These are phyloP conservation scores for Trissonchulus latispiculum DNA, from an alignment of 2,888 invertebrate genomes.

Conservation along the genomic window DNA sequence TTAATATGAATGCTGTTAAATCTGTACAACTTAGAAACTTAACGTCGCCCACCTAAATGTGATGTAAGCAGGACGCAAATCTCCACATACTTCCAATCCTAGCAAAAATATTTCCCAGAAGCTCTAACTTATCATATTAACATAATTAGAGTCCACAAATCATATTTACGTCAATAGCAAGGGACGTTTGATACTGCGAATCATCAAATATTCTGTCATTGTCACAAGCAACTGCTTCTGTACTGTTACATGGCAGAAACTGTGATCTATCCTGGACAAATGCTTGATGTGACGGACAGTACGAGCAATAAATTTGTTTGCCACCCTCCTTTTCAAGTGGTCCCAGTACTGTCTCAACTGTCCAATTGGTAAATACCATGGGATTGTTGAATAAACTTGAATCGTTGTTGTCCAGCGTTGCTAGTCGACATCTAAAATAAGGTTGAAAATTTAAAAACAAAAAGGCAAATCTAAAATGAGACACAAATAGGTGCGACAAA, in stretches of 20 bases:
- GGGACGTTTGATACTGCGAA: background rate
- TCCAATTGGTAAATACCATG: background rate
- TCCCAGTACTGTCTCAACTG: background rate
- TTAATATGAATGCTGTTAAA: too few species aligned
- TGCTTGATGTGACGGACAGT: background rate
- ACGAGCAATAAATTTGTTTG: conserved; percentile 5
- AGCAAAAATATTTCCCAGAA: too few species aligned
- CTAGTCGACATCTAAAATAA: background rate
- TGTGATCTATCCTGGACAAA: background rate
- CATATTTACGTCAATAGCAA: background rate
- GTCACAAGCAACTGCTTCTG: background rate
- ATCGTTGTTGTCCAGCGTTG: background rate
- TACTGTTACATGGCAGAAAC: background rate
- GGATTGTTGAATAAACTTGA: background rate
- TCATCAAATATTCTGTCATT: background rate
- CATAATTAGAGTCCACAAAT: too few species aligned
- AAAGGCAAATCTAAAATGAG: too few species aligned
- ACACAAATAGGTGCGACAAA: too few species aligned
- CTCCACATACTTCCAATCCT: too few species aligned
- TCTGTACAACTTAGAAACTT: too few species aligned
- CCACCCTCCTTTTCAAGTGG: background rate
- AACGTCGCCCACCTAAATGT: too few species aligned
- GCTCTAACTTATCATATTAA: too few species aligned
- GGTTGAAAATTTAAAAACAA: background rate
- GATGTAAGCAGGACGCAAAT: too few species aligned